Evolutionary conservation across 2,888 invertebrate genomes (phyloP), one percentile per base, ranked within the genome.

Genomic region (Chloromyia formosa): DNA sequence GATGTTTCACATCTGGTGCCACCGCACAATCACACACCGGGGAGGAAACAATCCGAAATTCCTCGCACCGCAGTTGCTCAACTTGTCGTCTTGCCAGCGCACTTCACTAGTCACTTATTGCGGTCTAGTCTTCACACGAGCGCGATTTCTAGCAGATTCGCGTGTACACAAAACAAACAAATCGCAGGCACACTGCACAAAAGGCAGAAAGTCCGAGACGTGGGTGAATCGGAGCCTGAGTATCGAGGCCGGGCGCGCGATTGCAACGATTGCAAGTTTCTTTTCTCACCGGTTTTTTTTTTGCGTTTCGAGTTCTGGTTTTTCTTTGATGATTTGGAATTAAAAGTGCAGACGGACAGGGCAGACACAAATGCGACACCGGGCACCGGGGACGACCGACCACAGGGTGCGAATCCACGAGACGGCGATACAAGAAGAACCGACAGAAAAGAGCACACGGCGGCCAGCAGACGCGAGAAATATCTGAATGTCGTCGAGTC

Each of bases 191-290:
- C n/a, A 45, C 49, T 18, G 66, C 66, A 66, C 66, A 45, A 49
- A 18, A 45, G 66, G 23, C 66, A 49, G 1, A 45, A 66, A 45
- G 66, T 66, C 66, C 22, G 20, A 22, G 22, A 45, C 45, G 66
- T 66, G 66, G 66, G 66, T 49, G 66, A 49, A 7, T 4, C 27
- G 27, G 27, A 62, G 49, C 45, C 66, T 49, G 66, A 22, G 42
- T 35, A 40, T 40, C 35, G 62, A 18, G 62, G 42, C 62, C 42
- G 62, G 62, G 62, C 60, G 62, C 62, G 62, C 62, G 62, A 40
- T 40, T 35, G 62, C 62, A 40, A 62, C 16, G 62, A 62, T 62
- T 62, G 16, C 16, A 49, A 18, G 42, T 66, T 66, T 66, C 66
- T 66, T 66, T 35, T 35, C 27, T 2, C 27, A 35, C 3, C 27